These are phyloP conservation scores for Coremacera marginata DNA, from an alignment of 2,888 invertebrate species.

Conservation along the genomic window DNA sequence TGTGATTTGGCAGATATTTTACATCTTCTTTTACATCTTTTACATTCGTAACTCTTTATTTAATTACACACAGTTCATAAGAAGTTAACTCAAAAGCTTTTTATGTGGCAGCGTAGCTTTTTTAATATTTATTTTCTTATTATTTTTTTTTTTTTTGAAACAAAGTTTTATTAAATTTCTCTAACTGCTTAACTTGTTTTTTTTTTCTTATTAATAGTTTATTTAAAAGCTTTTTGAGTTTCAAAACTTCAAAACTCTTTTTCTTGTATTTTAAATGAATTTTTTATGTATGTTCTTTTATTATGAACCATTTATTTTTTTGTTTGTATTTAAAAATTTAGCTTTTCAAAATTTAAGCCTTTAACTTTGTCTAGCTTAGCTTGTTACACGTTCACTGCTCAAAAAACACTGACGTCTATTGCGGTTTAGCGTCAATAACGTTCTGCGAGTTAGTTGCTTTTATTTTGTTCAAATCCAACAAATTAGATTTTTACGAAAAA, in stretches of 20 bases:
- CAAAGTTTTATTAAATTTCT: neutral
- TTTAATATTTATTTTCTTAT: too few relatives aligned
- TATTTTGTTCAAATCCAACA: neutral
- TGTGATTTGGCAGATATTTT: too few relatives aligned
- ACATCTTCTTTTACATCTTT: too few relatives aligned
- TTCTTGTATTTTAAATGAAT: neutral
- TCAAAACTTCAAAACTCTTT: neutral
- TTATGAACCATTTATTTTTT: too few relatives aligned
- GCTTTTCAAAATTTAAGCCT: neutral
- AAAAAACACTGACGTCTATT: neutral
- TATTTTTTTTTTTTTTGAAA: neutral
- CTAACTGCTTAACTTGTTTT: too few relatives aligned
- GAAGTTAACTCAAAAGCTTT: too few relatives aligned
- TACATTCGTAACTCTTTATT: neutral
- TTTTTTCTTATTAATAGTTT: too few relatives aligned
- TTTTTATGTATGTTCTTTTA: too few relatives aligned
- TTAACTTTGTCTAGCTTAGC: neutral
- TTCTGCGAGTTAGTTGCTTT: too few relatives aligned
- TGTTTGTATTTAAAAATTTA: neutral
- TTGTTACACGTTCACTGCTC: conserved; percentile 4
- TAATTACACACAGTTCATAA: too few relatives aligned
- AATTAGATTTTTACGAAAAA: conserved; percentile 13
- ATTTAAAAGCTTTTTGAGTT: conserved; percentile 7
- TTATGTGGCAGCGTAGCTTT: too few relatives aligned
- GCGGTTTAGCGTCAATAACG: neutral